Percentiles rank a stretch among this genome's conserved stretches.
These are phyloP conservation scores for Limnephilus auricula DNA, from an alignment of 2,888 invertebrate species.

Conservation along the genomic window DNA sequence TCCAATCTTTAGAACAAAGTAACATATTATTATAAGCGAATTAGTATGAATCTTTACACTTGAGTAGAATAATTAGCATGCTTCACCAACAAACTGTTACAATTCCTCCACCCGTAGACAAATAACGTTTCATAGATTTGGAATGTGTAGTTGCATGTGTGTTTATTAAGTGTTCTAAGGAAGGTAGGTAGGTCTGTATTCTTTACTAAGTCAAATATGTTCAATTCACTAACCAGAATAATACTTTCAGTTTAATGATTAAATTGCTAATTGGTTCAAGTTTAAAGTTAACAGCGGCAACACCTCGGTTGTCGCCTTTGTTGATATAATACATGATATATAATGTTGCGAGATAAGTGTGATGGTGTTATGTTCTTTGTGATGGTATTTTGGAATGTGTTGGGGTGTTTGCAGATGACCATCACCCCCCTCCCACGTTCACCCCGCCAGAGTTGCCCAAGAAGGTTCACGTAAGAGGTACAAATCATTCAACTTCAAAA, in stretches of 20 bases:
- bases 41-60: constrained; percentile 4
- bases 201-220: constrained; percentile 3
- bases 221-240: constrained; percentile 43
- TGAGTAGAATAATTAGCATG: not conserved
- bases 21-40: not conserved
- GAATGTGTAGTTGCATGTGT: constrained; percentile 34
- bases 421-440: constrained; percentile 98
- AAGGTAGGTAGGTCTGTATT: constrained; percentile 36
- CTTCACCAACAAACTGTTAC: not conserved
- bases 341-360: constrained; percentile 19
- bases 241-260: constrained; percentile 18
- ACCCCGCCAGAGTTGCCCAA: constrained; percentile 99
- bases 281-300: not conserved
- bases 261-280: not conserved
- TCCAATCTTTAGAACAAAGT: constrained; percentile 19
- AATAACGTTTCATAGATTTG: constrained; percentile 2
- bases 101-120: constrained; percentile 20
- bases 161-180: constrained; percentile 15
- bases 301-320: constrained; percentile 8
- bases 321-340: not conserved
- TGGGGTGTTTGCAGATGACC: constrained; percentile 93
- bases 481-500: constrained; percentile 75
- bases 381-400: constrained; percentile 77
- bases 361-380: constrained; percentile 64
- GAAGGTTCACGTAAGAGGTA: constrained; percentile 98